Evolutionary conservation across 1,140 invertebrate genomes (phyloP), one percentile per base, ranked within the genome.

Genomic region (Oreohelix idahoensis): DNA sequence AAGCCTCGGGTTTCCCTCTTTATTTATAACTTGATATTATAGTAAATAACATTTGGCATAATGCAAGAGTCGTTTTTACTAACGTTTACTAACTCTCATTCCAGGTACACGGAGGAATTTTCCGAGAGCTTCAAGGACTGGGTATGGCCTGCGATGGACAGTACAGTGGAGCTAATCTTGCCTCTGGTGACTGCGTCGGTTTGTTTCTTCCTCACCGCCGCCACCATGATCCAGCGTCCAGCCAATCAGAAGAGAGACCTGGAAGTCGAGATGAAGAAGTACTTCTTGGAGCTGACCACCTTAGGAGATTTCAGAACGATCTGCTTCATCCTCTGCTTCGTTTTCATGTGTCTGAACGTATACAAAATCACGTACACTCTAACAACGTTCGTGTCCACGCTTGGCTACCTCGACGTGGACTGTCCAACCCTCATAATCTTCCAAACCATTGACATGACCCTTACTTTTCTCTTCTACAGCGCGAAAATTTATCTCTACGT

Each of bases 111-210:
- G 20, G 86, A 88, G 74, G 87, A 87, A 51, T 85, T 88, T 63
- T 88, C 89, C 15, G 83, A 89, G 70, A 69, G 86, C 39, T 91
- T 90, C 83, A 76, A 86, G 8, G 86, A 89, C 53, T 70, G 83
- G 51, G 86, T 91, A 36, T 89, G 89, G 88, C 90, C 90, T 42
- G 75, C 85, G 11, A 84, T 92, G n/a, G 86, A 90, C 74, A 79
- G 88, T 36, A 42, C 87, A 15, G 83, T 91, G 10, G 79, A 83
- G 75, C 85, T 89, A 45, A 42, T 89, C 26, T 70, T 91, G 15
- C 92, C 92, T 1, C 71, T 89, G 4, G 35, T 89, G 4, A 71
- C 87, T 32, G 85, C 85, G 35, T 84, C 80, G 66, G 63, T 85
- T 36, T 87, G 81, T 81, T 84, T 88, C 53, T 81, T 86, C 58